Conservation (phyloP, 2,113 vertebrate species). For the Leucosticte australis region DNA sequence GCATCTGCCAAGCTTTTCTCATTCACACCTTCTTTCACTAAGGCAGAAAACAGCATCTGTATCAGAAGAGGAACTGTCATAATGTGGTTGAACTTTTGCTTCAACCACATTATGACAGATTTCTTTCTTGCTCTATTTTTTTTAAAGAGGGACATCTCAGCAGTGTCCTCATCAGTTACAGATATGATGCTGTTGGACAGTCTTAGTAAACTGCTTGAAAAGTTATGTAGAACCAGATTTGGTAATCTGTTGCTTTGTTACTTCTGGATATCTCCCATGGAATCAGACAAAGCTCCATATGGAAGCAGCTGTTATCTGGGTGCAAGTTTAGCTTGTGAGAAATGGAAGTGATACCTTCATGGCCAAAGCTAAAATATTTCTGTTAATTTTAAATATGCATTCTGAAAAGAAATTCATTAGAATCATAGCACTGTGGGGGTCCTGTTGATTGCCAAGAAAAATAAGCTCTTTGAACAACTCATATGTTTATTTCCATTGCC, state of each 20-base stretch:
- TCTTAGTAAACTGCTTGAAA: neutral
- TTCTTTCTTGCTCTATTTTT: neutral
- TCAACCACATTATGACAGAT: neutral
- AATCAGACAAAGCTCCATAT: neutral
- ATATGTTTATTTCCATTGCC: neutral
- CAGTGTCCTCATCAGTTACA: neutral
- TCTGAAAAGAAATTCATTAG: conserved; percentile 26
- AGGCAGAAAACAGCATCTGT: neutral
- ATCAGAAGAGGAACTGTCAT: neutral
- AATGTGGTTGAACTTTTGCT: too few relatives aligned
- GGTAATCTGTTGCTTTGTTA: neutral
- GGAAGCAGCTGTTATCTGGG: neutral
- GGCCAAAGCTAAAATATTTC: neutral
- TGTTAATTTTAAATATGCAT: neutral
- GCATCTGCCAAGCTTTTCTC: neutral
- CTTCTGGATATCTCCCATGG: neutral
- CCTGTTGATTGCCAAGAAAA: conserved; percentile 32
- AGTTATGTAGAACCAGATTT: neutral
- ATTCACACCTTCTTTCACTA: neutral
- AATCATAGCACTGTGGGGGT: neutral
- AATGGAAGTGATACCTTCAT: neutral
- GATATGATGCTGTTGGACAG: neutral
- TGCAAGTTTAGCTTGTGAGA: neutral
- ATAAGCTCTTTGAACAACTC: neutral
- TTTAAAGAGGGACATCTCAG: neutral